A percentile compares a stretch with the other conserved stretches of the same genome.
phyloP scores from a whole-genome alignment of 2,797 vertebrate genomes.

The Microcaecilia unicolor region DNA sequence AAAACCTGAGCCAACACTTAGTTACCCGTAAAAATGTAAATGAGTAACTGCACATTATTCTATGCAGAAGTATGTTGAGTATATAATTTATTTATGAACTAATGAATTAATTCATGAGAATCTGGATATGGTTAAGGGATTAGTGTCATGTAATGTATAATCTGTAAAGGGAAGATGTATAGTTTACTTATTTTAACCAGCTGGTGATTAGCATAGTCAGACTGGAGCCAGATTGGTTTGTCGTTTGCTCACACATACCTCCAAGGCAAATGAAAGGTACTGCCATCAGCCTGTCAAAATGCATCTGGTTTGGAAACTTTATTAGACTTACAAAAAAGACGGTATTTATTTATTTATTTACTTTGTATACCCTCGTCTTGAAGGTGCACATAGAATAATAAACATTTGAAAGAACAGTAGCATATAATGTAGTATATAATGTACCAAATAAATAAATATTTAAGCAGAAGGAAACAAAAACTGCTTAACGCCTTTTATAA shows the following conservation, averaged over 20 bases:
- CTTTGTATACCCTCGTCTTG: too few species aligned
- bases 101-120: conserved; percentile 55
- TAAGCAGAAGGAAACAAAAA: too few species aligned
- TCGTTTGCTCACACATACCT: conserved; percentile 11
- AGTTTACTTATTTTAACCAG: conserved; percentile 27
- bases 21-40: conserved; percentile 12
- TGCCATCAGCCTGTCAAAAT: conserved; percentile 21
- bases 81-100: conserved; percentile 46
- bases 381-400: too few species aligned
- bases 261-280: conserved; percentile 11
- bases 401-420: too few species aligned
- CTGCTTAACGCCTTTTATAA: too few species aligned
- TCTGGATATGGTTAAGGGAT: conserved; percentile 35
- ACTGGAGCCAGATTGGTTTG: conserved; percentile 17
- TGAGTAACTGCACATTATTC: conserved; percentile 24
- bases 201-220: conserved; percentile 22
- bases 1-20: conserved; percentile 25
- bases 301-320: conserved; percentile 7
- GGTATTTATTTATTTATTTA: too few species aligned
- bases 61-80: conserved; percentile 30
- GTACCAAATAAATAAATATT: too few species aligned
- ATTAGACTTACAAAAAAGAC: conserved; percentile 10
- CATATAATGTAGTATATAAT: too few species aligned
- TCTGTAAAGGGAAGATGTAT: conserved; percentile 33
- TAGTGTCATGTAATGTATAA: conserved; percentile 28